Base-by-base conservation (phyloP, 2,888 invertebrate genomes). In the Anthrax anthrax region DNA sequence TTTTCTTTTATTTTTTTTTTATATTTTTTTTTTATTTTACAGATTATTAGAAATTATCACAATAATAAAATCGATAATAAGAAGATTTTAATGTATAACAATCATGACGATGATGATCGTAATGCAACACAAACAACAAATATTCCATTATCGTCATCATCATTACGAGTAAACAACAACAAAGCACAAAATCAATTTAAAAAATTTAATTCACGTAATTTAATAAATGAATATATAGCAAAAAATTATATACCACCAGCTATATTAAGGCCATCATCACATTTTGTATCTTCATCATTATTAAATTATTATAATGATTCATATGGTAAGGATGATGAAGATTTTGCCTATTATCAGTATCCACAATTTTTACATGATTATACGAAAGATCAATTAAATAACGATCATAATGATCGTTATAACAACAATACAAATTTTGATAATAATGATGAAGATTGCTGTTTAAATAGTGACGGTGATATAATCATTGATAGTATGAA, bases 161-260 rank as follows among this genome's bases (percentile, higher is more conserved):
- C 23, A 23, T 6, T 8, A 23, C 4, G 5, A 23, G 23, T 8
- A 8, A n/a, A 37, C 9, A 18, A 37, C 37, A 18, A 18, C 17
- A 37, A 17, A n/a, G 2, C 12, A 12, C 23, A 29, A 29, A 9
- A 4, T 43, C 14, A 19, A 17, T 27, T 44, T 23, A 38, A 23
- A 37, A 4, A 12, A 34, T 37, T 37, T 37, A 19, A 29, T 18
- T 49, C 52, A 19, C 53, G 52, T 37, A 51, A 56, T 47, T 48
- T 56, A 18, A 55, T 56, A n/a, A 49, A 47, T 14, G 55, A 56
- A 49, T 56, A 52, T 47, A 50, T 54, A 32, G 41, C 48, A 5
- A 50, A 52, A 37, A 51, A 48, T 16, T 42, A 48, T 23, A 40
- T 48, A 39, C 56, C 56, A 32, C 52, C 53, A 29, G 50, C 54